Evolutionary conservation across 2,888 invertebrate genomes (phyloP).

Genomic region (Rhagonycha lutea): DNA sequence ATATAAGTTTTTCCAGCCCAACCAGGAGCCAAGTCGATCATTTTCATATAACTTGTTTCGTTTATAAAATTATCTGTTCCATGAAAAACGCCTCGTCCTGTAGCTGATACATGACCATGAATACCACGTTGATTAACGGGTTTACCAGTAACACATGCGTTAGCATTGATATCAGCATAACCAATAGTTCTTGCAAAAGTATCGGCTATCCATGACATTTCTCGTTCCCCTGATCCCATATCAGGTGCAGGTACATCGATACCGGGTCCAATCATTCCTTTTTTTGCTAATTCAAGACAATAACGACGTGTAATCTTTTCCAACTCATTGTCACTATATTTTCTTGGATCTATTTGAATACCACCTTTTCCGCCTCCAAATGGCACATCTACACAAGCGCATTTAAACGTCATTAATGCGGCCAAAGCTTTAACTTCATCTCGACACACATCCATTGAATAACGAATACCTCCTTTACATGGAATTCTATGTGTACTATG

Average conservation of each 20-base stretch:
- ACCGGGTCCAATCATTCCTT: slow-evolving; percentile 94
- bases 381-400: slow-evolving; percentile 97
- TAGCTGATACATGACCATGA: slow-evolving; percentile 95
- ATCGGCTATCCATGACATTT: slow-evolving; percentile 99
- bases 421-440: slow-evolving; percentile 96
- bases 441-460: slow-evolving; percentile 85
- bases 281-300: slow-evolving; percentile 94
- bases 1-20: slow-evolving; percentile 96
- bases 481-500: slow-evolving; percentile 96
- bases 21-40: slow-evolving; percentile 87
- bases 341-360: slow-evolving; percentile 91
- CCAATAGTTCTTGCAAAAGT: slow-evolving; percentile 96
- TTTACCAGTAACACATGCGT: slow-evolving; percentile 97
- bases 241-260: slow-evolving; percentile 99
- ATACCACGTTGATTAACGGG: slow-evolving; percentile 97
- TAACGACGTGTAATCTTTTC: slow-evolving; percentile 96
- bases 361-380: slow-evolving; percentile 98
- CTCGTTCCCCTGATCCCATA: slow-evolving; percentile 96
- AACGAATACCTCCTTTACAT: slow-evolving; percentile 88
- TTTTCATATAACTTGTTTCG: slow-evolving; percentile 92
- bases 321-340: slow-evolving; percentile 88
- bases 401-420: slow-evolving; percentile 98
- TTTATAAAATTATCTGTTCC: slow-evolving; percentile 92
- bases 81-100: slow-evolving; percentile 93
- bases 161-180: slow-evolving; percentile 90